Conservation (phyloP, 2,888 invertebrate species). For the Xylota segnis region DNA sequence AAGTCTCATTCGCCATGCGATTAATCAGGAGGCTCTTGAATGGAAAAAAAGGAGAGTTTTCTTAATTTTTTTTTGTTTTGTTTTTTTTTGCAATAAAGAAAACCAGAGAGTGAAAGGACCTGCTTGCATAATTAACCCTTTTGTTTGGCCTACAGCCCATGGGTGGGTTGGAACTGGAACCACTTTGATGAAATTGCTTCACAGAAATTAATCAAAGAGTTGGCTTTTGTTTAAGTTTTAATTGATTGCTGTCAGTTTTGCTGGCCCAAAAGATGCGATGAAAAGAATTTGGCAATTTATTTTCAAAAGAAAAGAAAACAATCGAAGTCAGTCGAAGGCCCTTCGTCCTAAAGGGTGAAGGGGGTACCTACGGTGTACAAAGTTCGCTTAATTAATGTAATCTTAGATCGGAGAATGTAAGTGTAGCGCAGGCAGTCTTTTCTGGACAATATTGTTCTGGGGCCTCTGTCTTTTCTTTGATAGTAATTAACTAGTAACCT, state of each 20-base stretch:
- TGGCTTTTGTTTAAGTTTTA: slow-evolving; percentile 44
- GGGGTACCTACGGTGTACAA: slow-evolving; percentile 1
- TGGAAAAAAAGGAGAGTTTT: slow-evolving; percentile 6
- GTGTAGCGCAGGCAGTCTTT: neutral
- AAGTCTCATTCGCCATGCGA: slow-evolving; percentile 47
- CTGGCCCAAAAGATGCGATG: slow-evolving; percentile 1
- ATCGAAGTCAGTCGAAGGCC: slow-evolving; percentile 9
- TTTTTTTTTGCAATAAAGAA: slow-evolving; percentile 13
- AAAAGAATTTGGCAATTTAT: slow-evolving; percentile 20
- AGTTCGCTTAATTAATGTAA: slow-evolving; percentile 52
- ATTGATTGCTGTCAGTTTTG: slow-evolving; percentile 53
- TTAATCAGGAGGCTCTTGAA: slow-evolving; percentile 50
- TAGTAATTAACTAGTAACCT: slow-evolving; percentile 4
- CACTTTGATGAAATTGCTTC: slow-evolving; percentile 12
- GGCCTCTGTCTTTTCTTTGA: neutral
- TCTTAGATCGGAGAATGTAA: slow-evolving; percentile 21
- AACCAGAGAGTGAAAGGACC: neutral
- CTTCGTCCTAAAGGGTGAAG: neutral
- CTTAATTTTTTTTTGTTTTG: slow-evolving; percentile 15
- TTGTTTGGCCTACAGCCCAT: slow-evolving; percentile 36
- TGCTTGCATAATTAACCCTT: slow-evolving; percentile 68
- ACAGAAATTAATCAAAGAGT: slow-evolving; percentile 29
- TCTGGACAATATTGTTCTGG: neutral
- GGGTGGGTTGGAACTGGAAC: neutral
- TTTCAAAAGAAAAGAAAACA: slow-evolving; percentile 3